Evolutionary conservation across 2,797 vertebrate species (phyloP).

Genomic region (Hydrophis major): DNA sequence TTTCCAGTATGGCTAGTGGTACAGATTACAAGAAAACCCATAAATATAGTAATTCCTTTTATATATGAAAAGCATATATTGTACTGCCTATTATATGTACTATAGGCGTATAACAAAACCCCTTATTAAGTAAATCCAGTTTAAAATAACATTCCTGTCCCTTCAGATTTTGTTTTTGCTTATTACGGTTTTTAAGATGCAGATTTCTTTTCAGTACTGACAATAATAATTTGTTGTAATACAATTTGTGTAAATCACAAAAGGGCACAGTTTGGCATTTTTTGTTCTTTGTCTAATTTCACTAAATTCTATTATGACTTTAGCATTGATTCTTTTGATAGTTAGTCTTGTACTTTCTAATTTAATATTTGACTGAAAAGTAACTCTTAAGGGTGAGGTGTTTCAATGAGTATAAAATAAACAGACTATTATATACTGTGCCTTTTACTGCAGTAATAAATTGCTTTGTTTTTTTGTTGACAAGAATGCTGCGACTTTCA

Average conservation of each 20-base stretch:
- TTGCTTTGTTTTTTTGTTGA: conserved; percentile 29
- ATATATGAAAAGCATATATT: not conserved
- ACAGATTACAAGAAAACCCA: conserved; percentile 24
- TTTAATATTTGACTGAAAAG: conserved; percentile 3
- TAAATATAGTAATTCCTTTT: conserved; percentile 15
- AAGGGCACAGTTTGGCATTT: not conserved
- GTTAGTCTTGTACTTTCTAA: conserved; percentile 4
- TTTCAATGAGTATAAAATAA: conserved; percentile 22
- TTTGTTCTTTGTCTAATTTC: conserved; percentile 23
- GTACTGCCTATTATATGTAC: conserved; percentile 12
- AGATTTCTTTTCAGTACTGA: conserved; percentile 1
- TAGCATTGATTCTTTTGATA: conserved; percentile 12
- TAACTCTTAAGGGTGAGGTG: not conserved
- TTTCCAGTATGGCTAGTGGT: conserved; percentile 22
- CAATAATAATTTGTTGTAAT: conserved; percentile 16
- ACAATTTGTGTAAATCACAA: not conserved
- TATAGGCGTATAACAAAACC: conserved; percentile 17
- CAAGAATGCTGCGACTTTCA: conserved; percentile 52
- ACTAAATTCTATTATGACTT: conserved; percentile 12
- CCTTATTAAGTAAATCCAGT: not conserved
- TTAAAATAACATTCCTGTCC: conserved; percentile 9
- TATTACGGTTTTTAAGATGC: not conserved
- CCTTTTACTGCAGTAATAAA: conserved; percentile 36
- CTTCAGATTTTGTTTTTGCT: conserved; percentile 23
- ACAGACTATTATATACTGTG: conserved; percentile 17